These are phyloP conservation scores for Diadegma fenestrale DNA, from an alignment of 2,888 invertebrate genomes.

Conservation along the genomic window DNA sequence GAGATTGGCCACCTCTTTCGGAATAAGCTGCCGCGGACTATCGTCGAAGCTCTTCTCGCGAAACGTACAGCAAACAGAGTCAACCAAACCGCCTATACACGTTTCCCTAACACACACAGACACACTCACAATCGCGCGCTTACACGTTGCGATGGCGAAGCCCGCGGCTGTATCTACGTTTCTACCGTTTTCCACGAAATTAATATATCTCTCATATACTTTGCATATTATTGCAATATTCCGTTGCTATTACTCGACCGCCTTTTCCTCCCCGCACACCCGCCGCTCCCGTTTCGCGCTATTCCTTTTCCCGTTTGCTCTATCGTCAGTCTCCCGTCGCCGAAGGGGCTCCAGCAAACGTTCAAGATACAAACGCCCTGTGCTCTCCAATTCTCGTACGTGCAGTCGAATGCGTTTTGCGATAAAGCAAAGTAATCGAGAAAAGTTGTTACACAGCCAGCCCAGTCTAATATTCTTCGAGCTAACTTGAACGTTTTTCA, in stretches of 20 bases:
- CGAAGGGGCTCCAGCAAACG: slow-evolving; percentile 32
- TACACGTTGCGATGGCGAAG: slow-evolving; percentile 17
- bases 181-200: slow-evolving; percentile 84
- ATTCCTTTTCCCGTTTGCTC: slow-evolving; percentile 44
- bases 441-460: slow-evolving; percentile 3
- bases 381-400: slow-evolving; percentile 28
- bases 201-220: slow-evolving; percentile 85
- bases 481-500: not conserved
- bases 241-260: slow-evolving; percentile 83
- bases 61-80: slow-evolving; percentile 58
- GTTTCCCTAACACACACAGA: slow-evolving; percentile 2
- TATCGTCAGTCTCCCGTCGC: slow-evolving; percentile 41
- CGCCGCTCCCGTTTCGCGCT: slow-evolving; percentile 63
- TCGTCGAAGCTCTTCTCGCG: slow-evolving; percentile 61
- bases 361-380: slow-evolving; percentile 24
- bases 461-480: not conserved
- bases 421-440: slow-evolving; percentile 15
- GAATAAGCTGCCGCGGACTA: slow-evolving; percentile 72
- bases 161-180: slow-evolving; percentile 78
- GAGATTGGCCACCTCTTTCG: slow-evolving; percentile 77
- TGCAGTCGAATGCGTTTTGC: slow-evolving; percentile 12
- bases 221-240: slow-evolving; percentile 85
- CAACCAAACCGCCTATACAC: slow-evolving; percentile 40
- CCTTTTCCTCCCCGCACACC: slow-evolving; percentile 74
- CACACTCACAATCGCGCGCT: slow-evolving; percentile 1